Evolutionary conservation across 1,140 invertebrate species (phyloP).

Genomic region (Aphelinus atriplicis): DNA sequence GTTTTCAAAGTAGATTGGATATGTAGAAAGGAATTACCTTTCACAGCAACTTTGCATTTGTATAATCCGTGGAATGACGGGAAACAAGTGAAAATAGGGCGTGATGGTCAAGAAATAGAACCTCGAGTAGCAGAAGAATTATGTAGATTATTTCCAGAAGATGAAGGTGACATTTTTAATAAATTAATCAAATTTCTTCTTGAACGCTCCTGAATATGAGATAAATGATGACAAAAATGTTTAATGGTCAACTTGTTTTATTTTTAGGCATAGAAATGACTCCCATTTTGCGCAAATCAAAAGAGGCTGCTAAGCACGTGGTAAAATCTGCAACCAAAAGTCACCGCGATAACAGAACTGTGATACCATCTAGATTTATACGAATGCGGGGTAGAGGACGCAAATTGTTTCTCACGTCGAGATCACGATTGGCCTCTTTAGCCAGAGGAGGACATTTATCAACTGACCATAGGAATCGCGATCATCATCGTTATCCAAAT

Average conservation of each 20-base stretch:
- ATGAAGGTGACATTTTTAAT: constrained; percentile 72
- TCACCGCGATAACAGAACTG: constrained; percentile 66
- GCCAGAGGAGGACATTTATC: constrained; percentile 57
- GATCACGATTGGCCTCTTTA: constrained; percentile 63
- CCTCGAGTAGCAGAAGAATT: constrained; percentile 93
- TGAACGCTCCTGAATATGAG: too few relatives aligned
- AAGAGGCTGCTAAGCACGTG: constrained; percentile 78
- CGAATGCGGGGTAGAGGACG: constrained; percentile 65
- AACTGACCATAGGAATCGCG: constrained; percentile 56
- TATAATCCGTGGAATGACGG: constrained; percentile 99
- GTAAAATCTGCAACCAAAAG: constrained; percentile 63
- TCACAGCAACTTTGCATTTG: constrained; percentile 90
- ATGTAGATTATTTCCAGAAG: constrained; percentile 92
- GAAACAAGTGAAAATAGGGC: constrained; percentile 97
- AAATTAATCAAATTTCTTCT: too few relatives aligned
- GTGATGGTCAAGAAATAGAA: constrained; percentile 98
- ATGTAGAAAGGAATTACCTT: constrained; percentile 92
- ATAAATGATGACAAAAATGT: too few relatives aligned
- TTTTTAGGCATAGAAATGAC: constrained; percentile 82
- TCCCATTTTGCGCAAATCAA: constrained; percentile 87
- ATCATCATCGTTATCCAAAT: constrained; percentile 54
- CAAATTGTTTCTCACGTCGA: constrained; percentile 60
- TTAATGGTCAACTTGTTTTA: too few relatives aligned
- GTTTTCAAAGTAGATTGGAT: constrained; percentile 98
- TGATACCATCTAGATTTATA: constrained; percentile 65